Percentiles rank a stretch among this genome's conserved stretches.
Conservation (phyloP, 2,797 vertebrate genomes). For the Apogon hyalosoma region DNA sequence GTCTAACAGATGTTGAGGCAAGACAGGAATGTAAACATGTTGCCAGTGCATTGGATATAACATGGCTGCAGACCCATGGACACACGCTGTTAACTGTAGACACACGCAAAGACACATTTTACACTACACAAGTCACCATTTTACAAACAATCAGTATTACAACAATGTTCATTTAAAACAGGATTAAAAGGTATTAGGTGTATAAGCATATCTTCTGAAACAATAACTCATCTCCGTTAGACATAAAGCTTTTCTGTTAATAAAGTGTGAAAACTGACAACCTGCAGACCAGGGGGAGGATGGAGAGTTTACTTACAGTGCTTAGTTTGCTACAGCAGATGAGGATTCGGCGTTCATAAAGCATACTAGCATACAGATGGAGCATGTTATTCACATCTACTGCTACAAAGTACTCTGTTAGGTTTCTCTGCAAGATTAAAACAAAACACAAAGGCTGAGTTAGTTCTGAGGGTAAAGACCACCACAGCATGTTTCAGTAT, state of each 20-base stretch:
- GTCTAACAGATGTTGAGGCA: slow-evolving; percentile 95
- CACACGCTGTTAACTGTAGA: slow-evolving; percentile 94
- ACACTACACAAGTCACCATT: no score
- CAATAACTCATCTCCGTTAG: no score
- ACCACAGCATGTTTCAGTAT: not conserved
- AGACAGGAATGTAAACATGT: slow-evolving; percentile 98
- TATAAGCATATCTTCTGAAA: no score
- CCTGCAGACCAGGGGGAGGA: slow-evolving; percentile 1
- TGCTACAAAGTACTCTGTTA: slow-evolving; percentile 98
- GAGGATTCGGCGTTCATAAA: slow-evolving; percentile 95
- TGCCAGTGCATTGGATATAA: slow-evolving; percentile 99
- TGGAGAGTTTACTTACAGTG: slow-evolving; percentile 89
- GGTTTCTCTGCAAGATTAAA: slow-evolving; percentile 90
- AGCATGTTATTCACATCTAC: slow-evolving; percentile 99
- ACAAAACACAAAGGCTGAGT: slow-evolving; percentile 53
- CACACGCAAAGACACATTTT: not conserved
- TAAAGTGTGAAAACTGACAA: not conserved
- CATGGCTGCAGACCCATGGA: slow-evolving; percentile 97
- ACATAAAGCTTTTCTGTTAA: no score
- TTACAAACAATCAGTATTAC: no score
- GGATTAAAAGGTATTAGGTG: no score
- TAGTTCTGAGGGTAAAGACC: slow-evolving; percentile 50
- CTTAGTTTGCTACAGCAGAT: slow-evolving; percentile 97
- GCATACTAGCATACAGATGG: slow-evolving; percentile 97
- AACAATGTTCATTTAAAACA: no score